Evolutionary conservation across 2,888 invertebrate species (phyloP).

Genomic region (Iselma pallidipennis): DNA sequence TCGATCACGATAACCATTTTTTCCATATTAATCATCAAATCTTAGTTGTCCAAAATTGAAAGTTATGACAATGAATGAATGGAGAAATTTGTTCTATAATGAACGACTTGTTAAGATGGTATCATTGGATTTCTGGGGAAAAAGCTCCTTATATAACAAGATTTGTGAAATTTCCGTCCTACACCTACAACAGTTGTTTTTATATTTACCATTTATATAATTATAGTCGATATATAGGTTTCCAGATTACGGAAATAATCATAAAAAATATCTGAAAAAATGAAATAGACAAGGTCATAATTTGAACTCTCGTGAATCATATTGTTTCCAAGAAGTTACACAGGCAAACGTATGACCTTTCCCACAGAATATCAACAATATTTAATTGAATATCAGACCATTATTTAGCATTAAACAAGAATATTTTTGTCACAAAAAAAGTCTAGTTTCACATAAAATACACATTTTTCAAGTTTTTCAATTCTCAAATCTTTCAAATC

Average conservation of each 20-base stretch:
- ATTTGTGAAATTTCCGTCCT: background rate
- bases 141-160: background rate
- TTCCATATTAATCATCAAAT: background rate
- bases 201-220: no score
- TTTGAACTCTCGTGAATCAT: slow-evolving; percentile 26
- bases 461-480: background rate
- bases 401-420: background rate
- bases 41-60: background rate
- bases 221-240: background rate
- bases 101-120: no score
- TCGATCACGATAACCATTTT: no score
- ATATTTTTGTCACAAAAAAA: background rate
- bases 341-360: slow-evolving; percentile 1
- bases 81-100: background rate
- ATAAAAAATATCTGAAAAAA: slow-evolving; percentile 22
- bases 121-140: no score
- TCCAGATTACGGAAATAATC: background rate
- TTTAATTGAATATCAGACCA: background rate
- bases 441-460: background rate
- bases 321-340: slow-evolving; percentile 1
- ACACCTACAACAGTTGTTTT: background rate
- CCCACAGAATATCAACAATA: slow-evolving; percentile 1
- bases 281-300: slow-evolving; percentile 30
- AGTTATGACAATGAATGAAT: background rate
- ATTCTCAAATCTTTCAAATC: background rate